Evolutionary conservation across 64 coral and sea anemone species (phyloP), one percentile per base, ranked within the genome.

Genomic region (Hydrozoanthus tunicans): DNA sequence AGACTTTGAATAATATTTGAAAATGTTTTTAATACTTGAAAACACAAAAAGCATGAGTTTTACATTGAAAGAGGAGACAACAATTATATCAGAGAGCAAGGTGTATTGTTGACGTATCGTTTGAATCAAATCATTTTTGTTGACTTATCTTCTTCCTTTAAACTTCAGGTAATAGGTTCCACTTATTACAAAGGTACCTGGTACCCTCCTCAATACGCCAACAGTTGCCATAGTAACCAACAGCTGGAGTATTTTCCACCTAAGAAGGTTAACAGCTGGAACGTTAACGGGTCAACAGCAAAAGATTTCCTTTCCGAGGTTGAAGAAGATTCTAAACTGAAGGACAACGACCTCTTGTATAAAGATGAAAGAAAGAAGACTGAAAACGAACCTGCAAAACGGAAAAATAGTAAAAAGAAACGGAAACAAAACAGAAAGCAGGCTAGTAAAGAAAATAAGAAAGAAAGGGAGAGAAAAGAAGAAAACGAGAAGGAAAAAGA

Each of bases 401-500:
- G 17, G 6, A 58, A 60, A 56, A 88, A 74, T 2, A 24, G 74
- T 24, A 3, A 13, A 73, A 13, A 88, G 56, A 20, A 88, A 74
- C 23, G 59, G 5, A 75, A 58, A 25, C 20, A 2, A 25, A 56
- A 88, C 6, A 55, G 74, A 75, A 9, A 73, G 17, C 25, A 52
- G 23, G 17, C 2, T 73, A 20, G 74, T 24, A 74, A 3, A 23
- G 84, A 88, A 74, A 88, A 88, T 73, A 56, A 88, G 13, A 74
- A 74, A 58, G 84, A 88, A 88, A 74, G 9, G 5, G 24, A 73
- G 9, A 88, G 24, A 88, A 88, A 75, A 8, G 69, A 75, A 51
- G 84, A 74, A 59, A 88, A 88, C 27, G 69, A 88, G 10, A 88
- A 74, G 9, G 84, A 88, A 4, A 88, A 88, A 51, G 84, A 88